These are phyloP conservation scores for Crenuchus spilurus DNA, from an alignment of 2,797 vertebrate species.

Conservation along the genomic window DNA sequence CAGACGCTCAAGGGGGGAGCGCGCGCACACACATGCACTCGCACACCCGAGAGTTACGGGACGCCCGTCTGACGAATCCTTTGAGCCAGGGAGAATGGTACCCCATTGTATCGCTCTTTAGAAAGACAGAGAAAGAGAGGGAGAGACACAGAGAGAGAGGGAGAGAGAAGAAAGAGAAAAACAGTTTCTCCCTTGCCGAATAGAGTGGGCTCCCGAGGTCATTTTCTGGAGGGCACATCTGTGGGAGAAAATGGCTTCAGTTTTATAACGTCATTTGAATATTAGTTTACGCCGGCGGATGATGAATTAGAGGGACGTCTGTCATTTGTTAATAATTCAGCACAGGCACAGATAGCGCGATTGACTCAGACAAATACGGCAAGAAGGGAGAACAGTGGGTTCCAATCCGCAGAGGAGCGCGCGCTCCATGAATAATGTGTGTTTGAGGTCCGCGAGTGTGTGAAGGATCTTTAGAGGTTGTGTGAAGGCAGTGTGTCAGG, in stretches of 20 bases:
- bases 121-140: conserved; percentile 24
- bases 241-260: conserved; percentile 55
- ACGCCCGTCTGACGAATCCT: conserved; percentile 43
- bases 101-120: conserved; percentile 41
- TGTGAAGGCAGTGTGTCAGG: conserved; percentile 48
- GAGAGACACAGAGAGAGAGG: not conserved
- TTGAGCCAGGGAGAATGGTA: conserved; percentile 41
- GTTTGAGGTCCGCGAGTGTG: conserved; percentile 56
- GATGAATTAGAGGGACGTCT: conserved; percentile 60
- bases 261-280: conserved; percentile 62
- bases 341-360: conserved; percentile 43
- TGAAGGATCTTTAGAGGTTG: conserved; percentile 63
- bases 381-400: conserved; percentile 44
- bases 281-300: conserved; percentile 58
- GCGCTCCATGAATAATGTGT: conserved; percentile 59
- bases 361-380: conserved; percentile 55
- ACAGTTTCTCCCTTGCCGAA: conserved; percentile 40
- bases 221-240: conserved; percentile 57
- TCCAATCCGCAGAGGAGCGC: conserved; percentile 52
- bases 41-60: conserved; percentile 44
- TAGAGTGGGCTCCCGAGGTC: conserved; percentile 51
- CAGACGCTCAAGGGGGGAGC: conserved; percentile 32
- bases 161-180: conserved; percentile 18
- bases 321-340: conserved; percentile 63
- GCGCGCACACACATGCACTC: not conserved